Evolutionary conservation across 2,113 vertebrate genomes (phyloP), one percentile per base, ranked within the genome.

Genomic region (Cisticola juncidis): DNA sequence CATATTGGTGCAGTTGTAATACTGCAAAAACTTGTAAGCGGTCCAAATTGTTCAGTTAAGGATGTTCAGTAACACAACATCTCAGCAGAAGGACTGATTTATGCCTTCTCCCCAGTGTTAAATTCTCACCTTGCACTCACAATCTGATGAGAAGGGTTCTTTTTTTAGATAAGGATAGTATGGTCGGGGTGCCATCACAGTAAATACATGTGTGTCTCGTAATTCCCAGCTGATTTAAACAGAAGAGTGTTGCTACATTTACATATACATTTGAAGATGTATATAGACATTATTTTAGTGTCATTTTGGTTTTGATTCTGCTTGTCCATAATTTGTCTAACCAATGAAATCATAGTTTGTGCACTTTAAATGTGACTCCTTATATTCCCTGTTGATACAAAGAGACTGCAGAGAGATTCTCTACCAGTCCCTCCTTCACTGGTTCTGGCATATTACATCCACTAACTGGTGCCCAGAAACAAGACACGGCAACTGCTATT

Each of bases 161-260:
- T 69, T 57, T 21, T 72, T 45, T 35, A 53, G 33, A 10, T 0
- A 36, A 36, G 48, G 36, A 72, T 54, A 31, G 14, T 35, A 25
- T 47, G 33, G 50, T 38, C 18, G 31, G 42, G 9, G 11, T 81
- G 26, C 8, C 44, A 18, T 45, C 53, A 36, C 25, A 29, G 10
- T 0, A 58, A 6, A 26, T 21, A 11, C 1, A 9, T 11, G 9
- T 10, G 4, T 17, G 50, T 60, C 28, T 45, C 5, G 0, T 14
- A 48, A 12, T 36, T 71, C 17, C 18, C n/a, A 8, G 4, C 9
- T 25, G 28, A 80, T 57, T 57, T 36, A 83, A 66, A 48, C 6
- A 60, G 57, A 76, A 64, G 7, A 31, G 8, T 42, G 9, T 40
- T 77, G 51, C 8, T 58, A 36, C 23, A 66, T 88, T 70, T 66